phyloP scores from a whole-genome alignment of 2,888 invertebrate genomes.

The Tetragonula carbonaria region DNA sequence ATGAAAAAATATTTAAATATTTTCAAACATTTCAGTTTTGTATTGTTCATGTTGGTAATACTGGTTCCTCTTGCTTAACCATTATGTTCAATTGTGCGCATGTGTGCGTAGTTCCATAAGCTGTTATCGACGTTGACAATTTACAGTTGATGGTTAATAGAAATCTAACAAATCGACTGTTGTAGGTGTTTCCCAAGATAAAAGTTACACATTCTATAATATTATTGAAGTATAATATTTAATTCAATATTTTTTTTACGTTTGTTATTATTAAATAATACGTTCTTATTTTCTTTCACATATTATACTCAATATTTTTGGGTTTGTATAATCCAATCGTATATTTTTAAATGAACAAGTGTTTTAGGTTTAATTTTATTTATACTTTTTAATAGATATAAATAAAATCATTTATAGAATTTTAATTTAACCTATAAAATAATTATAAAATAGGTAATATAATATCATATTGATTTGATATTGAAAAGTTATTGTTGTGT shows the following conservation, averaged over 20 bases:
- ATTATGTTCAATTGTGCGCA: slow-evolving; percentile 51
- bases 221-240: slow-evolving; percentile 33
- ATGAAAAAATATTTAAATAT: not conserved
- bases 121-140: slow-evolving; percentile 73
- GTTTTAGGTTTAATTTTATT: slow-evolving; percentile 42
- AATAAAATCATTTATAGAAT: slow-evolving; percentile 3
- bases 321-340: not conserved
- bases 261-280: slow-evolving; percentile 15
- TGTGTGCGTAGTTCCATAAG: slow-evolving; percentile 50
- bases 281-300: not conserved
- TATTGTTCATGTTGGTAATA: slow-evolving; percentile 40
- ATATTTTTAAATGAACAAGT: slow-evolving; percentile 7
- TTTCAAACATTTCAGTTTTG: not conserved
- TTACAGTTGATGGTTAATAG: slow-evolving; percentile 63
- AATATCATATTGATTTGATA: not conserved
- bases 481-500: not conserved
- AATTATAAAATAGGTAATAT: slow-evolving; percentile 5
- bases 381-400: not conserved
- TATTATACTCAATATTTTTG: not conserved
- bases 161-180: slow-evolving; percentile 32
- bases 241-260: not conserved
- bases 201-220: slow-evolving; percentile 31
- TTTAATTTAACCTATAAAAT: slow-evolving; percentile 28
- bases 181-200: slow-evolving; percentile 52
- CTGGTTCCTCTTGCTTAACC: slow-evolving; percentile 37